Base-by-base conservation (phyloP, 2,888 invertebrate genomes). In the Harpalus rufipes region DNA sequence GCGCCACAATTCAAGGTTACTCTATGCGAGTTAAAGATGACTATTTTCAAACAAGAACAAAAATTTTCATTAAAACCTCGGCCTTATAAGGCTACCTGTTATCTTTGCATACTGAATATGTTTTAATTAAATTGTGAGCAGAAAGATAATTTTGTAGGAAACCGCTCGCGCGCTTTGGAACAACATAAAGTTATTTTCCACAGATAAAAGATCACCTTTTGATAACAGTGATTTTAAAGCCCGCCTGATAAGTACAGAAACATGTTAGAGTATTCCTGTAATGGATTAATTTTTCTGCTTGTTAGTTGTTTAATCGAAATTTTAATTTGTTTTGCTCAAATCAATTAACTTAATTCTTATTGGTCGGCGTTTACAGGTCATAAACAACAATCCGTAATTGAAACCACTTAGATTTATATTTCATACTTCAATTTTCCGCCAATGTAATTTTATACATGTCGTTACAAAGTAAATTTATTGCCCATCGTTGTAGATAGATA, bases 61-160 rank as follows among this genome's bases (percentile, higher is more conserved):
- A 78, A 58, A 25, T 78, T 78, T 78, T 78, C 78, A 58, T 78
- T 78, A 58, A 58, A 56, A 25, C 41, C 58, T 58, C 58, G 56
- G 12, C 78, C 78, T 14, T 78, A 78, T 78, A 78, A 78, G 78
- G 78, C 32, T 58, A 58, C 78, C 14, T 78, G 44, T 78, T 78
- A 78, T 25, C 78, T 78, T 78, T 78, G 78, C 78, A 78, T 78
- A 78, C 32, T 25, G 14, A 78, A 78, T 78, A 78, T 78, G 78
- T 78, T 78, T 78, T 58, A 78, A 78, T 78, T 78, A 78, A 78
- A 78, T 74, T 74, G 72, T 44, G 44, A 41, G 44, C 18, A 74
- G 72, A 68, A 68, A 74, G 72, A 74, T 74, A 74, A 74, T 74
- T 74, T 74, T 74, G 72, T 74, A 74, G 72, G 16, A 74, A 74